These are phyloP conservation scores for Pipistrellus pygmaeus DNA, from an alignment of 2,797 vertebrate genomes.

Conservation along the genomic window DNA sequence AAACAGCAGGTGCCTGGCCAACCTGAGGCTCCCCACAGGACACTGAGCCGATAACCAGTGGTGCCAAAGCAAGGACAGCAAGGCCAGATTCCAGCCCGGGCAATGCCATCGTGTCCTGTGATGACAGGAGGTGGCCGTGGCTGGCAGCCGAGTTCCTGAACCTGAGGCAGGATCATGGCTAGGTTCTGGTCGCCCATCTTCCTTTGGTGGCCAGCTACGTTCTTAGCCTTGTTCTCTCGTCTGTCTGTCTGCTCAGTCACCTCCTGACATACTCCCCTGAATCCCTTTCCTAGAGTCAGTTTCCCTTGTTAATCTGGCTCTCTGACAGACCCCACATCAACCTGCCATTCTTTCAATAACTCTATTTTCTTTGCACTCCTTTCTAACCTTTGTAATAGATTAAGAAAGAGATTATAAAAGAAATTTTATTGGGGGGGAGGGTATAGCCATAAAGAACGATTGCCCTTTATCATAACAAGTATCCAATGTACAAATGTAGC, in stretches of 20 bases:
- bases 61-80: not conserved
- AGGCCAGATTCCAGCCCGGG: fast-evolving
- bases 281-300: not conserved
- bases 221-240: not conserved
- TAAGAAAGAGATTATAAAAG: not conserved
- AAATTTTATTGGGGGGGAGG: not conserved
- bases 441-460: not conserved
- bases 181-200: not conserved
- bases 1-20: not conserved
- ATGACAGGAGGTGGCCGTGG: not conserved
- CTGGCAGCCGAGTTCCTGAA: not conserved
- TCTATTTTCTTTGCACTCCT: not conserved
- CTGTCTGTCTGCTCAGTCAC: not conserved
- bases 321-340: not conserved
- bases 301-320: not conserved
- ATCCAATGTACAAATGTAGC: not conserved
- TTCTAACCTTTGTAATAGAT: not conserved
- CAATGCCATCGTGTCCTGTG: not conserved
- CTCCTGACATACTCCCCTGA: not conserved
- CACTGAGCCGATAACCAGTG: not conserved
- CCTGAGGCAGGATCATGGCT: not conserved
- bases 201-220: not conserved
- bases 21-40: not conserved
- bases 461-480: not conserved
- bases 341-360: not conserved